Evolutionary conservation across 2,888 invertebrate species (phyloP).

Genomic region (Sphaerophoria taeniata): DNA sequence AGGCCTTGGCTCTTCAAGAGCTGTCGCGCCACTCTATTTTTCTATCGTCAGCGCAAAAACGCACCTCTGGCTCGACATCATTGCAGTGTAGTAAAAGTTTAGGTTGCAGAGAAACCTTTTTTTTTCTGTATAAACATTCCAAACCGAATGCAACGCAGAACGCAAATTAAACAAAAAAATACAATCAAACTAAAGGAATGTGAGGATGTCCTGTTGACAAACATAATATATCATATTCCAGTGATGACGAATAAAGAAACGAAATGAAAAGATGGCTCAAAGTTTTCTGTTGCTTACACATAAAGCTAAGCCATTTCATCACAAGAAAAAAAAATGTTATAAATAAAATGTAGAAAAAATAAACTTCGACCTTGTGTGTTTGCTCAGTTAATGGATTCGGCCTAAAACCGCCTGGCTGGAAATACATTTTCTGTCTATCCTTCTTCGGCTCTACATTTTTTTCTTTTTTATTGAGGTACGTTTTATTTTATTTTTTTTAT

Average conservation of each 20-base stretch:
- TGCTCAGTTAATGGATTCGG: constrained; percentile 25
- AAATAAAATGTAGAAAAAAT: constrained; percentile 2
- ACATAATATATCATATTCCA: neutral
- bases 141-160: constrained; percentile 12
- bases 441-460: neutral
- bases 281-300: constrained; percentile 6
- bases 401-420: neutral
- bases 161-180: neutral
- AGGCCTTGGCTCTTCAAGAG: too few species aligned
- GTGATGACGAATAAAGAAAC: constrained; percentile 7
- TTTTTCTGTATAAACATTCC: neutral
- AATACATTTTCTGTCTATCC: neutral
- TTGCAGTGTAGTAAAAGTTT: neutral
- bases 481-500: too few species aligned
- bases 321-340: neutral
- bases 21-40: too few species aligned
- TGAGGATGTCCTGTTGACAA: constrained; percentile 17
- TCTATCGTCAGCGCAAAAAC: too few species aligned
- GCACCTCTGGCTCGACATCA: constrained; percentile 27
- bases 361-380: constrained; percentile 1
- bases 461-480: too few species aligned
- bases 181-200: neutral
- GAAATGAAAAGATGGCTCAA: constrained; percentile 20
- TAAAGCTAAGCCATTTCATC: neutral
- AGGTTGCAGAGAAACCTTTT: neutral